Conservation (phyloP, 2,888 invertebrate genomes). For the Tiphia femorata region DNA sequence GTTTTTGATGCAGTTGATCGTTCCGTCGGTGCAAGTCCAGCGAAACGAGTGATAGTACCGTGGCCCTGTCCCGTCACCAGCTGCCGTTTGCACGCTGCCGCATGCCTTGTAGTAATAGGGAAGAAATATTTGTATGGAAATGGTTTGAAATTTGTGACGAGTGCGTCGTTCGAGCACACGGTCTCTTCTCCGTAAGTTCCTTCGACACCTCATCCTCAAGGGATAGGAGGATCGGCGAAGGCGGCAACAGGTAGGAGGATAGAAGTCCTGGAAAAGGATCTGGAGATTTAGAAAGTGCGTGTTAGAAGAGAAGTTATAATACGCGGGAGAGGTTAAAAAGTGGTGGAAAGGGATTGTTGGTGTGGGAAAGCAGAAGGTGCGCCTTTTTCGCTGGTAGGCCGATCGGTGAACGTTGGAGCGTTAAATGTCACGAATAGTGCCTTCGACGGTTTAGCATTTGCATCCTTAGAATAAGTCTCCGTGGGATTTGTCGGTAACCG, state of each 20-base stretch:
- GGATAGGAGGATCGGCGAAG: no score
- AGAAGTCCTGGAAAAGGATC: no score
- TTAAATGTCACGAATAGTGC: slow-evolving; percentile 37
- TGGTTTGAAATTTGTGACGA: no score
- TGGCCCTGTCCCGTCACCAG: background rate
- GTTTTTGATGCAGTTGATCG: no score
- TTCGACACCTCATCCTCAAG: no score
- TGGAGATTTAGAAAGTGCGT: no score
- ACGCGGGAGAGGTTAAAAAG: background rate
- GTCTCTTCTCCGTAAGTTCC: no score
- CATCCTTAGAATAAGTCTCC: slow-evolving; percentile 2
- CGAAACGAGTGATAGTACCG: background rate
- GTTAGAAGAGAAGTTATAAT: background rate
- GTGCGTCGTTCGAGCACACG: no score
- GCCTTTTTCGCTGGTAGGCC: slow-evolving; percentile 4
- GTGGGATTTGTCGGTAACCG: background rate
- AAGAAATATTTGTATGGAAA: background rate
- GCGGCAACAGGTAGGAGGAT: no score
- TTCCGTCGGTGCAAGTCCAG: background rate
- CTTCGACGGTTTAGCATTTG: slow-evolving; percentile 19
- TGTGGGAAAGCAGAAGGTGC: background rate
- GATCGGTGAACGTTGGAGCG: slow-evolving; percentile 25
- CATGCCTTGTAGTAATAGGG: background rate
- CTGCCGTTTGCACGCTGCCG: no score
- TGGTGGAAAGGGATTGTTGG: background rate